Percentiles rank a stretch among this genome's conserved stretches.
phyloP scores from a whole-genome alignment of 2,888 invertebrate species.

The Metalampra italica region DNA sequence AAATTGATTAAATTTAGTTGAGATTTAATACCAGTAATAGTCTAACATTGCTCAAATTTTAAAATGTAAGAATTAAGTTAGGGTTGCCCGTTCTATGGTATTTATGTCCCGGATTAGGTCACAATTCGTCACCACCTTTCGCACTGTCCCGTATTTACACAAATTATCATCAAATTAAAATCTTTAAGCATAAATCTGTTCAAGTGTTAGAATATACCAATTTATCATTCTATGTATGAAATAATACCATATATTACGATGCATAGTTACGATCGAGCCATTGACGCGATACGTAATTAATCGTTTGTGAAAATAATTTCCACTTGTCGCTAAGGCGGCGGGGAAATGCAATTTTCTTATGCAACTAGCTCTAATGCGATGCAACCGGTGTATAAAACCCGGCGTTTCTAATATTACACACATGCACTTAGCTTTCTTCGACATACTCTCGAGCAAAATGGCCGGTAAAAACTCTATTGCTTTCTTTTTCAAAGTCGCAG shows the following conservation, averaged over 20 bases:
- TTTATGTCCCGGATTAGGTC: no score
- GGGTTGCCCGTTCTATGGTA: no score
- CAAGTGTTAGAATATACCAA: background rate
- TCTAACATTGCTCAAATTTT: no score
- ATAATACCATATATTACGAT: background rate
- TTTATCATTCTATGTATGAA: background rate
- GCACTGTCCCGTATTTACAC: background rate
- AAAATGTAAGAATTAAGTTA: no score
- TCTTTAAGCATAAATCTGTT: background rate
- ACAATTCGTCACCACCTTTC: background rate
- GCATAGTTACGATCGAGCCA: constrained; percentile 1
- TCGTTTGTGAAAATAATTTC: constrained; percentile 22
- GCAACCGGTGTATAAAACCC: constrained; percentile 58
- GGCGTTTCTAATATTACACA: constrained; percentile 74
- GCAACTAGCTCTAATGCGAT: constrained; percentile 66
- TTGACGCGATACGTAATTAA: constrained; percentile 9
- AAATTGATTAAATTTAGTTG: no score
- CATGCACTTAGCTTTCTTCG: constrained; percentile 73
- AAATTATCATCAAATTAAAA: background rate
- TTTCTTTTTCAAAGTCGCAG: constrained; percentile 76
- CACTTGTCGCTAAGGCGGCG: constrained; percentile 27
- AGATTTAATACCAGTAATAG: no score
- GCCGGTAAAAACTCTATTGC: constrained; percentile 61
- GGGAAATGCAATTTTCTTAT: constrained; percentile 75
- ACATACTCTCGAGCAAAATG: constrained; percentile 70